Evolutionary conservation across 2,113 vertebrate genomes (phyloP), one percentile per base, ranked within the genome.

Genomic region (Zootoca vivipara): DNA sequence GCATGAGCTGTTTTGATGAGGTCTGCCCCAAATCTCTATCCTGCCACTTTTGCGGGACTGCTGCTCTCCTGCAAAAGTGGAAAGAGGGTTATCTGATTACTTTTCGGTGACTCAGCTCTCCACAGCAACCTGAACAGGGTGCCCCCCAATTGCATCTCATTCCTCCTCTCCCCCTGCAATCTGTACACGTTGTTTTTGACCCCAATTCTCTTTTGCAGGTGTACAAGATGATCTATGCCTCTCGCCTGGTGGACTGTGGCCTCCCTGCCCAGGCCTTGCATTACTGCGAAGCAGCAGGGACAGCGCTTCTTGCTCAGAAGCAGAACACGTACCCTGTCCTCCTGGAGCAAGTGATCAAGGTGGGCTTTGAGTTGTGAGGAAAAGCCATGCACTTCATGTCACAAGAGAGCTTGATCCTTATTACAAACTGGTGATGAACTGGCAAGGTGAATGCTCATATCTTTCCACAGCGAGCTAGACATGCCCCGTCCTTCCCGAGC

Each of bases 191-290:
- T 67, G 5, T n/a, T 5, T 78, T 87, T 72, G 22, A 1, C 69
- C 87, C 70, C 4, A 3, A 30, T 89, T 78, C 65, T 82, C 92
- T 81, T 92, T 78, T 52, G 6, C 56, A 99, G 98, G 97, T 97
- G 22, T 99, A 98, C 90, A 99, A 99, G 92, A 96, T 99, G 82
- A 96, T 99, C 82, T 99, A 99, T 0, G 98, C 98, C 38, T 96
- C 96, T 92, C 97, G 98, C 7, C 95, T 99, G 96, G 95, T 97
- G 0, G 98, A 99, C 94, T 96, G 96, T 0, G 98, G 98, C 15
- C 96, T 99, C 12, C 82, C 96, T 1, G 97, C 97, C 28, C 98
- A 97, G 93, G 98, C 98, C 46, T 96, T 98, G 92, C 97, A 98
- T 89, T 99, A 99, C 95, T 99, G 98, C 0, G 98, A 99, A 95